A percentile compares a stretch with the other conserved stretches of the same genome.
Conservation (phyloP, 2,888 invertebrate species). For the Ormyrus thymus region DNA sequence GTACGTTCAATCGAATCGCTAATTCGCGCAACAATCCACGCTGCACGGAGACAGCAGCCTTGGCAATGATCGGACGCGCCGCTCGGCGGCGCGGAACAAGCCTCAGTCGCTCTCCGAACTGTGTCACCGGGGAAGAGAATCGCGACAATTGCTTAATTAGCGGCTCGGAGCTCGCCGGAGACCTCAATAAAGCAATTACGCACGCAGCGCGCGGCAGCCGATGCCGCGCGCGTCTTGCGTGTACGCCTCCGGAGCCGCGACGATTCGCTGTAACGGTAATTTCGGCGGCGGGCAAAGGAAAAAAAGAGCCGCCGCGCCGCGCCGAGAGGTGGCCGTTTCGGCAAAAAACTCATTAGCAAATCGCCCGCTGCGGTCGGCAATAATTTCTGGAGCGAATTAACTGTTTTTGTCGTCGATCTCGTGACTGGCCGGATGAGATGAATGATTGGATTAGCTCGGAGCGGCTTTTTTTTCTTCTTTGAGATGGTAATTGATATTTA, state of each 20-base stretch:
- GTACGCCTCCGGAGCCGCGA: neutral
- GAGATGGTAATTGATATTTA: too few species aligned
- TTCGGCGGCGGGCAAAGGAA: neutral
- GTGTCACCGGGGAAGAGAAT: slow-evolving; percentile 44
- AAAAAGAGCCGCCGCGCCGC: neutral
- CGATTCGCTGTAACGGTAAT: slow-evolving; percentile 13
- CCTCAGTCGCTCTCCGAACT: slow-evolving; percentile 33
- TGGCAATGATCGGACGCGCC: slow-evolving; percentile 27
- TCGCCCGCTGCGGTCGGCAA: neutral
- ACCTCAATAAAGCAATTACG: slow-evolving; percentile 49
- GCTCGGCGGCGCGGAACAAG: slow-evolving; percentile 19
- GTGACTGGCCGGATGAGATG: neutral
- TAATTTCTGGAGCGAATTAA: slow-evolving; percentile 3
- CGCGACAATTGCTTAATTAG: slow-evolving; percentile 47
- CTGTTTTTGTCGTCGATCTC: neutral
- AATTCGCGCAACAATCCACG: neutral
- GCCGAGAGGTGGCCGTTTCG: too few species aligned
- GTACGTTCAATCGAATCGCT: neutral
- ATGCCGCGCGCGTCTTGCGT: slow-evolving; percentile 7
- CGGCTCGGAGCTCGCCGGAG: slow-evolving; percentile 8
- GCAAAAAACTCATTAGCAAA: slow-evolving; percentile 11
- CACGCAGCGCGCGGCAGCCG: neutral
- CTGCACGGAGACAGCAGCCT: slow-evolving; percentile 1
- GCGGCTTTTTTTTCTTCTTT: neutral
- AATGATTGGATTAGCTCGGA: neutral